Base-by-base conservation (phyloP, 2,888 invertebrate genomes). In the Epinotia brunnichana region DNA sequence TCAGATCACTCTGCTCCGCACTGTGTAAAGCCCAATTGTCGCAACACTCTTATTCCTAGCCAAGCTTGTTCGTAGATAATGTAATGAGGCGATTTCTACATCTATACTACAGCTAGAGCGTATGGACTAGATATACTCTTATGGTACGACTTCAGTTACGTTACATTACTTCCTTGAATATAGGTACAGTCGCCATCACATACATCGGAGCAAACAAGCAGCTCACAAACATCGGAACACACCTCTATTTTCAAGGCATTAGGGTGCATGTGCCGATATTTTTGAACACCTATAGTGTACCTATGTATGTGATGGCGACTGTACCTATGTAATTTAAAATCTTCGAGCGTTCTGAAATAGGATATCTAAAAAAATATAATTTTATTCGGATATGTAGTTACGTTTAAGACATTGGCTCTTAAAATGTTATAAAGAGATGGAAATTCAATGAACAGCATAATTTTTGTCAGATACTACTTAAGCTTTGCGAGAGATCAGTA, bases 1-100 rank as follows among this genome's bases (percentile, higher is more conserved):
- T 79, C 78, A 39, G 56, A 81, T 77, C 78, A 79, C 76, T 79
- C 75, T 75, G 76, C 75, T 74, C 64, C 75, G 72, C 78, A 77
- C 75, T 74, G 74, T 76, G 77, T 72, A 73, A 72, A 75, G 61
- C 71, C 57, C 53, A 61, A 74, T 19, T 62, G 61, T 72, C 74
- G 69, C 75, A 75, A 72, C 75, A 77, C 68, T 63, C 75, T 79
- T 73, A 74, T 77, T 71, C 70, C 74, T 69, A 76, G 73, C 74
- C 76, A 81, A 81, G 79, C 81, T 79, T 75, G 77, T 81, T 73
- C 74, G 72, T 75, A 74, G 79, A 78, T 77, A 71, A 63, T 76
- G 21, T 61, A 54, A 79, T 77, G 79, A 82, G 79, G 78, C 80
- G 79, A 73, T 9, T 19, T 62, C 62, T 70, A 70, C 56, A 39